Conservation (phyloP, 2,113 vertebrate species). For the Acrocephalus kingi region DNA sequence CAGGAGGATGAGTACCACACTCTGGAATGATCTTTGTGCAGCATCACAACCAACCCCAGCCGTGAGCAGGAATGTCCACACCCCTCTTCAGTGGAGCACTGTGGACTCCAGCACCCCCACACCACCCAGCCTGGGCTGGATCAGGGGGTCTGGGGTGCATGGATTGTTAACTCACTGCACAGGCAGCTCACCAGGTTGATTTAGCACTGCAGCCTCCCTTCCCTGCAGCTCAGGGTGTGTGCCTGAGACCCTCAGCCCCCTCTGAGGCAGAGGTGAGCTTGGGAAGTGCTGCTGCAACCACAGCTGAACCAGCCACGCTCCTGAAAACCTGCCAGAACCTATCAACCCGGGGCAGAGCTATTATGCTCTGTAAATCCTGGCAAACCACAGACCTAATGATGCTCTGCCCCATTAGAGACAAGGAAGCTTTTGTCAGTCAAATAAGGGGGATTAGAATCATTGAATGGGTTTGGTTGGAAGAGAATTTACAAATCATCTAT, state of each 20-base stretch:
- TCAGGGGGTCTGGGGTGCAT: background rate
- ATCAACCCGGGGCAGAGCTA: background rate
- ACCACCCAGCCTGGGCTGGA: background rate
- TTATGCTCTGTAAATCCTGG: background rate
- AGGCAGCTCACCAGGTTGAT: background rate
- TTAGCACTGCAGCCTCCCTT: background rate
- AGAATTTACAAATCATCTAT: background rate
- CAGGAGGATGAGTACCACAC: accelerated
- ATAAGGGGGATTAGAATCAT: background rate
- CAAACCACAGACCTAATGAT: background rate
- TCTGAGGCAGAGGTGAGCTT: background rate
- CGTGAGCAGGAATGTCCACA: background rate
- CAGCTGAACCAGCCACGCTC: background rate
- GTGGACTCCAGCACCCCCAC: accelerated
- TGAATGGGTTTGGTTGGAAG: background rate
- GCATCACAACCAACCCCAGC: background rate
- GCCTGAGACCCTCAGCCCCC: background rate
- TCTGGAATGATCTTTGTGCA: background rate
- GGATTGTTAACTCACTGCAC: accelerated
- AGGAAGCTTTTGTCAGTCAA: background rate
- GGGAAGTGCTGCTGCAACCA: background rate
- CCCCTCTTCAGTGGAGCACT: accelerated
- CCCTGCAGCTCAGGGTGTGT: background rate
- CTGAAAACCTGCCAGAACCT: constrained; percentile 7
- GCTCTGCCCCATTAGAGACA: background rate